Evolutionary conservation across 1,140 invertebrate genomes (phyloP).

Genomic region (Globodera ellingtonae): DNA sequence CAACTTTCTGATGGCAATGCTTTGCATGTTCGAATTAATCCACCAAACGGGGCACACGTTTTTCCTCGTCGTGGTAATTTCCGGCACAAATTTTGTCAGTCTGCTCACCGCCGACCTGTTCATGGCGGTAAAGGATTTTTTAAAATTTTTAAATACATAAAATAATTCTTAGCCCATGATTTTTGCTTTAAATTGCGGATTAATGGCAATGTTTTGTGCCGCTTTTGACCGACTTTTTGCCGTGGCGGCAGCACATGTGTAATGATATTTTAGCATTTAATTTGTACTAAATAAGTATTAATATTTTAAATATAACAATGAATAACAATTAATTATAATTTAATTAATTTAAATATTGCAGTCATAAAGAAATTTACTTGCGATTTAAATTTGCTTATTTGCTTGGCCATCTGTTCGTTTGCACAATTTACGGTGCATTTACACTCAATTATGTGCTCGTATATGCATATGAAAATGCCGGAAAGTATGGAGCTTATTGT

Average conservation of each 20-base stretch:
- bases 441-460: slow-evolving; percentile 1
- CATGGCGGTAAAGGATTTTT: background rate
- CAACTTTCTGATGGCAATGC: slow-evolving; percentile 25
- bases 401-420: background rate
- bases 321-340: too few relatives aligned
- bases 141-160: background rate
- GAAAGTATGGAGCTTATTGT: background rate
- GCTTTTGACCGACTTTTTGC: slow-evolving; percentile 22
- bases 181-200: background rate
- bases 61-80: background rate
- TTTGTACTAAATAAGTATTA: too few relatives aligned
- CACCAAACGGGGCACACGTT: slow-evolving; percentile 16
- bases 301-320: too few relatives aligned
- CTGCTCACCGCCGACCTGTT: background rate
- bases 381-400: slow-evolving; percentile 14
- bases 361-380: background rate
- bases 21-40: slow-evolving; percentile 23
- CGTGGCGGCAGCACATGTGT: background rate
- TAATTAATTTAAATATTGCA: background rate
- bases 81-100: background rate
- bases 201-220: slow-evolving; percentile 11
- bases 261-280: background rate
- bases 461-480: slow-evolving; percentile 13
- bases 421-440: slow-evolving; percentile 9
- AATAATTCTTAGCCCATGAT: background rate